Base-by-base conservation (phyloP, 2,888 invertebrate species). In the Rhingia campestris region DNA sequence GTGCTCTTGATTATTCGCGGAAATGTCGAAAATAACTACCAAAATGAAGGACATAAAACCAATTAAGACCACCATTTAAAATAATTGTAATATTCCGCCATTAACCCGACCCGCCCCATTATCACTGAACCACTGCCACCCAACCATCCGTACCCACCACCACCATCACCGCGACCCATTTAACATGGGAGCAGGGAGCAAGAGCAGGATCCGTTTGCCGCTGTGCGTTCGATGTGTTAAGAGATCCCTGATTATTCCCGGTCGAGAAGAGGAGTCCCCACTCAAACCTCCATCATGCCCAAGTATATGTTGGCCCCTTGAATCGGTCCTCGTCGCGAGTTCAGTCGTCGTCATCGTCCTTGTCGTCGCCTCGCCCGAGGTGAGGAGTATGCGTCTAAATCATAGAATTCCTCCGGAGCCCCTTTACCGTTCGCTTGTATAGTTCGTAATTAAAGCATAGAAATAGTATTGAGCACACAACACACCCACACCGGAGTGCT, bases 41-140 rank as follows among this genome's bases (percentile, higher is more conserved):
- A 56, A 84, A 84, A 84, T 84, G 69, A 85, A 75, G 81, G 85
- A 85, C 85, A 85, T 85, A 85, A 85, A 85, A 85, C 85, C 85
- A 85, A 85, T 85, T 85, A 85, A 81, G 85, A 85, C 81, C 81
- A 81, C 85, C 85, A 85, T 85, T 81, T 85, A 81, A 85, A 85
- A 85, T 85, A 85, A 85, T 76, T 81, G 85, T 85, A 81, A 80
- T 85, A 81, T 85, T 85, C 80, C 74, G 84, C 80, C 80, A 84
- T 84, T 80, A 84, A 80, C 80, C 79, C 84, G 58, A 63, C 30
- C 45, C 56, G 14, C 33, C 70, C 59, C 47, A 63, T 63, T 39
- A 35, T 41, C 53, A 56, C 47, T 61, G 49, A 64, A 58, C 47
- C 41, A 39, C 43, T 39, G 10, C 56, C 59, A 61, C 30, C 30